Evolutionary conservation across 2,797 vertebrate genomes (phyloP).

Genomic region (Pteronotus mesoamericanus): DNA sequence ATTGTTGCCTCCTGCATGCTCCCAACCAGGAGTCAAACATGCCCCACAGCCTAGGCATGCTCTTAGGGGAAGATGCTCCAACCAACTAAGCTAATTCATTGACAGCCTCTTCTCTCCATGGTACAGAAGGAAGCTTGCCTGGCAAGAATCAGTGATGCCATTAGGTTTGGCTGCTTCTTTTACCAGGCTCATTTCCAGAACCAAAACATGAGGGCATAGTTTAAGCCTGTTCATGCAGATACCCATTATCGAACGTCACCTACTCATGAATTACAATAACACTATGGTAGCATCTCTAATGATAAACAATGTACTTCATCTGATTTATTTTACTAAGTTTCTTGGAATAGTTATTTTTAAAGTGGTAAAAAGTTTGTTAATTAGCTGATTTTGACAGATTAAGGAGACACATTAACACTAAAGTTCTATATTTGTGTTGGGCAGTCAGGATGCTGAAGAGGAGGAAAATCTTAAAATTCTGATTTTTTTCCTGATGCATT

Average conservation of each 20-base stretch:
- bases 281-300: not conserved
- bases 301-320: not conserved
- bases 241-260: not conserved
- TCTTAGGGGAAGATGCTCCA: no score
- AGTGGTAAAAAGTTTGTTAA: not conserved
- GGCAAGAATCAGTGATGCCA: not conserved
- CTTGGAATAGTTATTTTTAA: not conserved
- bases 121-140: not conserved
- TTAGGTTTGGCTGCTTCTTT: not conserved
- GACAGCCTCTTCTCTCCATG: not conserved
- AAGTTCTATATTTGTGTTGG: not conserved
- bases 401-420: not conserved
- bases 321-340: not conserved
- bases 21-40: no score
- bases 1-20: no score
- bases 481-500: not conserved
- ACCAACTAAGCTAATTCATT: no score
- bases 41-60: no score
- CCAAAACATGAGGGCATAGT: not conserved
- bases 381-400: not conserved
- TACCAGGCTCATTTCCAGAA: not conserved
- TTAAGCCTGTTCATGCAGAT: not conserved
- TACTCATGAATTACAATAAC: not conserved
- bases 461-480: not conserved
- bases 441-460: not conserved